Evolutionary conservation across 2,797 vertebrate genomes (phyloP).

Genomic region (Gallinago solitaria): DNA sequence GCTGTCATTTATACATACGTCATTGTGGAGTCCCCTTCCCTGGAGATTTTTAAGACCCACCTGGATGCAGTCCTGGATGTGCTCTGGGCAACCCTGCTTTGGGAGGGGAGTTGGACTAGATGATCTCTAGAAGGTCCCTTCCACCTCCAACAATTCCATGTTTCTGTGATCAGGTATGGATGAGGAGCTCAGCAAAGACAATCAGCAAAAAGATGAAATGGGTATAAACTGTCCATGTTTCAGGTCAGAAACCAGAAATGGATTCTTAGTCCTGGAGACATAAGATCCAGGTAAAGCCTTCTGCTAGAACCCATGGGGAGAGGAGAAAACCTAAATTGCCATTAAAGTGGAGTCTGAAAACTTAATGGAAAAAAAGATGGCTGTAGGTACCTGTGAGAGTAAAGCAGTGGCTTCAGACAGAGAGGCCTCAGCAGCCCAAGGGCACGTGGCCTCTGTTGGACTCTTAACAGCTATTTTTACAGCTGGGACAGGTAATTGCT

Average conservation of each 20-base stretch:
- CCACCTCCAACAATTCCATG: too few species aligned
- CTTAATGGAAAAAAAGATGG: neutral
- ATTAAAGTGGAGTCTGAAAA: neutral
- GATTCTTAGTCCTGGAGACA: neutral
- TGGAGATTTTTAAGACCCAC: too few species aligned
- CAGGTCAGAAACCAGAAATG: neutral
- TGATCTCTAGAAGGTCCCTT: too few species aligned
- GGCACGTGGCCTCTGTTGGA: neutral
- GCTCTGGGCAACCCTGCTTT: too few species aligned
- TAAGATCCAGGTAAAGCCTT: neutral
- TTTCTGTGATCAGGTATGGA: neutral
- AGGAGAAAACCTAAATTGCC: neutral
- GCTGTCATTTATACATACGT: neutral
- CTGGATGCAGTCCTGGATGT: too few species aligned
- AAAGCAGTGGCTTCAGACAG: neutral
- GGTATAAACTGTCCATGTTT: neutral
- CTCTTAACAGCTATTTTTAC: neutral
- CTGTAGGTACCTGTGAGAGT: neutral
- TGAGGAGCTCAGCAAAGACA: neutral
- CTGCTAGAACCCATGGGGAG: neutral
- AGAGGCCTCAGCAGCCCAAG: neutral
- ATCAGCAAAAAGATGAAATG: neutral
- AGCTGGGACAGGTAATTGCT: constrained; percentile 27
- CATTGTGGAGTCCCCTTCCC: too few species aligned
- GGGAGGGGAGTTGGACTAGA: too few species aligned